Conservation (phyloP, 2,113 vertebrate species). For the Lamprotornis superbus region DNA sequence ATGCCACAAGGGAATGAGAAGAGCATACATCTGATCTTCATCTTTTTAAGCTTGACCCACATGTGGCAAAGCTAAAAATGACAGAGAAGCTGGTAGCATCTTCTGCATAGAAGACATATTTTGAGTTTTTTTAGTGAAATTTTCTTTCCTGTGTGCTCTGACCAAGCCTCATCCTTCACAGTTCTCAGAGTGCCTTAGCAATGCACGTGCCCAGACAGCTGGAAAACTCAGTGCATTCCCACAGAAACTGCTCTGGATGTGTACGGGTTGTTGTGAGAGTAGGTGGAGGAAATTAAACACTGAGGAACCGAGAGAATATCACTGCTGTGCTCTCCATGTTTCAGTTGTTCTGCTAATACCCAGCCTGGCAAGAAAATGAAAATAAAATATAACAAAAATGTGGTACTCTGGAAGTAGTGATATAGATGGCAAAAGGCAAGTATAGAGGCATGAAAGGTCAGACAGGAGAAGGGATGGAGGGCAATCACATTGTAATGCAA, state of each 20-base stretch:
- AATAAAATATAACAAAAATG: neutral
- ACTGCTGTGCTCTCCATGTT: neutral
- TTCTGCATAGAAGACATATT: neutral
- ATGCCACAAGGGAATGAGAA: neutral
- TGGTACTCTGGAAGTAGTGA: neutral
- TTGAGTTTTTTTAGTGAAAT: neutral
- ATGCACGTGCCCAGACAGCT: neutral
- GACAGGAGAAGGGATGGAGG: neutral
- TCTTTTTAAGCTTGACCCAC: neutral
- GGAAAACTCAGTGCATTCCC: neutral
- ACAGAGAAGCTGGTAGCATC: neutral
- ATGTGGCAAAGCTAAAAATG: neutral
- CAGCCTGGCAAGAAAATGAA: neutral
- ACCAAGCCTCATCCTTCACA: neutral
- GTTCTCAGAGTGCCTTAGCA: fast-evolving
- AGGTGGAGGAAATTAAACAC: neutral
- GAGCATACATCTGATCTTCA: neutral
- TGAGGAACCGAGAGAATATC: neutral
- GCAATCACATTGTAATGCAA: neutral
- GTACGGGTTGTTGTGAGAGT: neutral
- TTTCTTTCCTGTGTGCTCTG: neutral
- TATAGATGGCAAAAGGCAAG: neutral
- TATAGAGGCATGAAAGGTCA: neutral
- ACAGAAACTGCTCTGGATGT: neutral
- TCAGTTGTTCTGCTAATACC: neutral